Conservation (phyloP, 2,888 invertebrate species). For the Atethmia centrago region DNA sequence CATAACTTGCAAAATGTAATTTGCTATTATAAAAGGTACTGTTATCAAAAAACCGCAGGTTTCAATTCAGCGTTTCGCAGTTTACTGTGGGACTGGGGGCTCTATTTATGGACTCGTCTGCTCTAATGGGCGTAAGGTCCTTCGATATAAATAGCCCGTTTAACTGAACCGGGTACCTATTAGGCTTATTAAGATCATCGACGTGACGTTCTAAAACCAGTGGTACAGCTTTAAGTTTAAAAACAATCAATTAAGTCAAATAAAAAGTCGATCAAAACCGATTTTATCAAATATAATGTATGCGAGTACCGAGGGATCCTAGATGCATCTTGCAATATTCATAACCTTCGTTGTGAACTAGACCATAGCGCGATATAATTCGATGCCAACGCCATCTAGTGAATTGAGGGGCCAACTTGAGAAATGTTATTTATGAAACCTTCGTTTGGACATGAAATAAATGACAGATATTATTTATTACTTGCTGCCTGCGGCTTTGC, state of each 20-base stretch:
- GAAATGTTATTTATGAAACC: not conserved
- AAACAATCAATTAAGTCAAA: not conserved
- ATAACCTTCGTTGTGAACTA: no score
- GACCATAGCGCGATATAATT: no score
- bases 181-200: not conserved
- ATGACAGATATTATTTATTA: not conserved
- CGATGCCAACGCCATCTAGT: not conserved
- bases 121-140: not conserved
- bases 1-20: not conserved
- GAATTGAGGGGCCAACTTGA: not conserved
- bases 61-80: not conserved
- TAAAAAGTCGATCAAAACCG: not conserved
- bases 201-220: not conserved
- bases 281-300: no score
- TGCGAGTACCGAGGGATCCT: no score
- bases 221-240: not conserved
- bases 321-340: no score
- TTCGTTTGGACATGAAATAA: not conserved
- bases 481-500: no score
- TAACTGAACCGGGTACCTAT: not conserved
- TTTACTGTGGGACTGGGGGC: not conserved
- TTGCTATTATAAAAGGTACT: not conserved
- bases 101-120: not conserved
- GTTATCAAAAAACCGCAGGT: not conserved
- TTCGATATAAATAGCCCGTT: not conserved